phyloP scores from a whole-genome alignment of 23 tunicate species.

The Aplidium turbinatum region DNA sequence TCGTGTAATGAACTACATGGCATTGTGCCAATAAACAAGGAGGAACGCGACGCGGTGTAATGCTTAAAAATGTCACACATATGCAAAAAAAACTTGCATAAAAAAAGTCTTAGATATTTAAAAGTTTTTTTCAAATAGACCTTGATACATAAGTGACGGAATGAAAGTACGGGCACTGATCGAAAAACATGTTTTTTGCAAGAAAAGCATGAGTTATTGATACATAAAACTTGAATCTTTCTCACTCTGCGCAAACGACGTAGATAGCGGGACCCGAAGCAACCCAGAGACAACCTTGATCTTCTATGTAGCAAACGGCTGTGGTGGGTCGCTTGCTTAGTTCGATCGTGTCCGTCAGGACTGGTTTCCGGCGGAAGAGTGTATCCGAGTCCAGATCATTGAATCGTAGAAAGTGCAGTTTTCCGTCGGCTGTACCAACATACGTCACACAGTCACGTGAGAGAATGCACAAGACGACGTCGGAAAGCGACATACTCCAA shows the following conservation, averaged over 20 bases:
- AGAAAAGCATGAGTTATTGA: too few species aligned
- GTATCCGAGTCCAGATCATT: background rate
- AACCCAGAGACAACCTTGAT: conserved; percentile 42
- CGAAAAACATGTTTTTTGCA: too few species aligned
- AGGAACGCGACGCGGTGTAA: too few species aligned
- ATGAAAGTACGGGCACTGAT: too few species aligned
- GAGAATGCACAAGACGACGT: conserved; percentile 51
- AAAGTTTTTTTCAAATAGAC: too few species aligned
- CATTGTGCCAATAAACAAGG: too few species aligned
- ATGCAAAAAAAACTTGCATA: too few species aligned
- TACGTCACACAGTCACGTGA: conserved; percentile 9
- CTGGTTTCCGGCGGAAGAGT: conserved; percentile 31
- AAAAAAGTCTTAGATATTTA: too few species aligned
- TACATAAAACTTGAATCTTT: background rate
- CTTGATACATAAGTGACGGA: too few species aligned
- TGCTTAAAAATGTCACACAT: too few species aligned
- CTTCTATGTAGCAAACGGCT: conserved; percentile 32
- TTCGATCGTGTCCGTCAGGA: conserved; percentile 39
- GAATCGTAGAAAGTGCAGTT: conserved; percentile 55
- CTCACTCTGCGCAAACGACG: conserved; percentile 57
- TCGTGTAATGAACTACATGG: too few species aligned
- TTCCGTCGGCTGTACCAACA: conserved; percentile 72
- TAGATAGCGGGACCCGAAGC: conserved; percentile 70
- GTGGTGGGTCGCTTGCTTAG: conserved; percentile 59
- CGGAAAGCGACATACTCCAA: conserved; percentile 81